Percentiles rank a stretch among this genome's conserved stretches.
Evolutionary conservation across 2,888 invertebrate genomes (phyloP).

Genomic region (Neocrepidodera transversa): DNA sequence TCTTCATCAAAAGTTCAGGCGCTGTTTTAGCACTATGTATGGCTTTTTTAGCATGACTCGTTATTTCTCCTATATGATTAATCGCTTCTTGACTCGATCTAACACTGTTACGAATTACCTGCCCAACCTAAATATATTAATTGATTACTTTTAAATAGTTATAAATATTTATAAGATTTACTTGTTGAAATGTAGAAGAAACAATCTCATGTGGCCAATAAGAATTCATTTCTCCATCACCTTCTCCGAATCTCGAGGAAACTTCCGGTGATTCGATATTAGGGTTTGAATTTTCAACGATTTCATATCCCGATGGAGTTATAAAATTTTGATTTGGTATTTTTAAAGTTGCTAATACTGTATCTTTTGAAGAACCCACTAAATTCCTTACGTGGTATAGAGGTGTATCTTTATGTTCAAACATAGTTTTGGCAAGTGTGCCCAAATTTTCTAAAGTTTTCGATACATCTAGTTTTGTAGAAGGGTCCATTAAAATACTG

Average conservation of each 20-base stretch:
- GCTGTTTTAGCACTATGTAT: slow-evolving; percentile 26
- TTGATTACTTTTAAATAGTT: too few species aligned
- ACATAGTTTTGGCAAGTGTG: slow-evolving; percentile 52
- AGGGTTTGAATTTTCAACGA: slow-evolving; percentile 43
- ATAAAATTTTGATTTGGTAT: slow-evolving; percentile 55
- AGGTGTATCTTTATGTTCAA: slow-evolving; percentile 56
- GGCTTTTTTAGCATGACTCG: slow-evolving; percentile 50
- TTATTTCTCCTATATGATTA: slow-evolving; percentile 52
- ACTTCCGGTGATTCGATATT: slow-evolving; percentile 5
- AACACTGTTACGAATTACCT: slow-evolving; percentile 53
- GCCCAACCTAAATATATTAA: slow-evolving; percentile 45
- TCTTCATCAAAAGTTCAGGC: slow-evolving; percentile 20
- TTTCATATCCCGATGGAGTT: slow-evolving; percentile 55
- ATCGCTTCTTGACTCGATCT: slow-evolving; percentile 55
- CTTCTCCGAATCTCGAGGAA: slow-evolving; percentile 18
- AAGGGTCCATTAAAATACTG: slow-evolving; percentile 50
- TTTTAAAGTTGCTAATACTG: slow-evolving; percentile 53
- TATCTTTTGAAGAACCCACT: slow-evolving; percentile 55
- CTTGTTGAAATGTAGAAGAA: slow-evolving; percentile 45
- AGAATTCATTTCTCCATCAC: slow-evolving; percentile 5
- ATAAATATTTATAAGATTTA: too few species aligned
- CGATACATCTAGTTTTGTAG: slow-evolving; percentile 53
- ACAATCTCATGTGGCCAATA: slow-evolving; percentile 33
- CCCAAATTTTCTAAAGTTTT: slow-evolving; percentile 57
- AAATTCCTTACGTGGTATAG: slow-evolving; percentile 56